phyloP scores from a whole-genome alignment of 2,888 invertebrate species.

The Lacanobia wlatinum region DNA sequence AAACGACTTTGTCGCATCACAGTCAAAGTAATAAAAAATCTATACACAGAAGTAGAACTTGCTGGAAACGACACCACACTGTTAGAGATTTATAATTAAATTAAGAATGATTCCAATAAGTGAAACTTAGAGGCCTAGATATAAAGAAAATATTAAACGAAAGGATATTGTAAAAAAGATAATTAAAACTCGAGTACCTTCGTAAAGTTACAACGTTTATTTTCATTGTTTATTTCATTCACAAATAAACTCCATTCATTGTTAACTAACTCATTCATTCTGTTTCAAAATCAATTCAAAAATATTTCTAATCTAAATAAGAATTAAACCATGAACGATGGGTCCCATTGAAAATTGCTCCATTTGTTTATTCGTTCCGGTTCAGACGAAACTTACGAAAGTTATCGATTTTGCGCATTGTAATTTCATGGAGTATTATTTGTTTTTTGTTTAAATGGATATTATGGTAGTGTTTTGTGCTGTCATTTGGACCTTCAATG shows the following conservation, averaged over 20 bases:
- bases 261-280: slow-evolving; percentile 43
- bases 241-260: slow-evolving; percentile 46
- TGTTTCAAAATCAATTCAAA: slow-evolving; percentile 39
- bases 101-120: not conserved
- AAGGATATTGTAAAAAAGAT: not conserved
- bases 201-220: not conserved
- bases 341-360: slow-evolving; percentile 61
- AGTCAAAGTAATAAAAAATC: slow-evolving; percentile 90
- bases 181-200: not conserved
- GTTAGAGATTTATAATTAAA: not conserved
- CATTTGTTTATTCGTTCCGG: slow-evolving; percentile 63
- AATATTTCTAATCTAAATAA: slow-evolving; percentile 54
- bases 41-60: slow-evolving; percentile 67
- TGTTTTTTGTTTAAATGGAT: slow-evolving; percentile 47
- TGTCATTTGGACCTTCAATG: slow-evolving; percentile 37
- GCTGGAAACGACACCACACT: slow-evolving; percentile 67
- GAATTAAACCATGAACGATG: slow-evolving; percentile 61
- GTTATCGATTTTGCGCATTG: slow-evolving; percentile 64
- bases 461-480: slow-evolving; percentile 32
- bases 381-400: slow-evolving; percentile 54
- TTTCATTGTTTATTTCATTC: slow-evolving; percentile 58
- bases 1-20: slow-evolving; percentile 91
- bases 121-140: too few relatives aligned
- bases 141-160: not conserved
- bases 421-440: slow-evolving; percentile 65